phyloP scores from a whole-genome alignment of 2,113 vertebrate species.

The Cryptoleucopteryx plumbea region DNA sequence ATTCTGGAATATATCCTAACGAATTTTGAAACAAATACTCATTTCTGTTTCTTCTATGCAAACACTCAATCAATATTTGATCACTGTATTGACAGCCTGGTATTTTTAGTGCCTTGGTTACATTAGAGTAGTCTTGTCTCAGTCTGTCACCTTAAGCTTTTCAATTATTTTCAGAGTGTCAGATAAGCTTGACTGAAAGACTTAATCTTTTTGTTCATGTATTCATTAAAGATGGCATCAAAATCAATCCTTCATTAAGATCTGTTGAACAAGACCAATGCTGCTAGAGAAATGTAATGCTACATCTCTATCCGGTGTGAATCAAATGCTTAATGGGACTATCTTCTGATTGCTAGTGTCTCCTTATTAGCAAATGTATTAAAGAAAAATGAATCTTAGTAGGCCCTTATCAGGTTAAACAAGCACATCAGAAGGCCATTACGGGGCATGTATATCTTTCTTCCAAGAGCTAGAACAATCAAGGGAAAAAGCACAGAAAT shows the following conservation, averaged over 20 bases:
- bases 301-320: neutral
- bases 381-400: neutral
- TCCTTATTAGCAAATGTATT: neutral
- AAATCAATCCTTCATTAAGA: constrained; percentile 37
- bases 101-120: neutral
- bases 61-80: neutral
- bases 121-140: neutral
- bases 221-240: constrained; percentile 7
- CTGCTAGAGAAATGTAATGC: neutral
- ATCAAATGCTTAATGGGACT: neutral
- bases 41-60: neutral
- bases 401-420: neutral
- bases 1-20: neutral
- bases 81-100: neutral
- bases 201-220: neutral
- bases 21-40: neutral
- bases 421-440: neutral
- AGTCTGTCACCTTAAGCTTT: constrained; percentile 1
- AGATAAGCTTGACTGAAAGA: constrained; percentile 11
- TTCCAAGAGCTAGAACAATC: neutral
- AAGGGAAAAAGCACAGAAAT: neutral
- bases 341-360: neutral
- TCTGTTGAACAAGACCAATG: neutral
- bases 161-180: constrained; percentile 29
- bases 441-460: neutral